These are phyloP conservation scores for Macrobrachium nipponense DNA, from an alignment of 1,140 invertebrate genomes.

Conservation along the genomic window DNA sequence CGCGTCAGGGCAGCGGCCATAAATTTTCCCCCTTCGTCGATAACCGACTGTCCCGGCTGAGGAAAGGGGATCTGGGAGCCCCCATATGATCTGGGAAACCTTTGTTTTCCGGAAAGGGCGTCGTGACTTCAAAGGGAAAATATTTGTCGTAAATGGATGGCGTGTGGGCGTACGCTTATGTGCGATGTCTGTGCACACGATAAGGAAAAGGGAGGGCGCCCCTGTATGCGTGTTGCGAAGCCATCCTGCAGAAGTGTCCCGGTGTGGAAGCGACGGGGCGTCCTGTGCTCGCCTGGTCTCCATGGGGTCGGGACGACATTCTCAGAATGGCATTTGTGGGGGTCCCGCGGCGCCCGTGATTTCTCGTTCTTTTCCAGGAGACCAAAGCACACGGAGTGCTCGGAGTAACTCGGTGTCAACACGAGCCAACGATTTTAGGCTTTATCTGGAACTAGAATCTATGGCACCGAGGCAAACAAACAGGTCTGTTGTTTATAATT, in stretches of 20 bases:
- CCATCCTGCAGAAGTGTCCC: constrained; percentile 37
- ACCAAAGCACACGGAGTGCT: neutral
- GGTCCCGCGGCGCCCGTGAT: constrained; percentile 15
- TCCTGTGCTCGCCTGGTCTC: neutral
- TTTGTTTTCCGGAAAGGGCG: too few species aligned
- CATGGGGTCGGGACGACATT: constrained; percentile 28
- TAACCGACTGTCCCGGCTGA: too few species aligned
- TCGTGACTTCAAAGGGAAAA: too few species aligned
- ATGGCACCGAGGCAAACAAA: neutral
- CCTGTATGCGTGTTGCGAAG: constrained; percentile 26
- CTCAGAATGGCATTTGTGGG: constrained; percentile 11
- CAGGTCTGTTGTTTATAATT: neutral
- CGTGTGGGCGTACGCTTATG: too few species aligned
- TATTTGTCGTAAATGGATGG: too few species aligned
- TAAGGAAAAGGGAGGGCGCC: constrained; percentile 1
- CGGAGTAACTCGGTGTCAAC: neutral
- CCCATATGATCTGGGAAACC: too few species aligned
- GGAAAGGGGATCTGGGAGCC: too few species aligned
- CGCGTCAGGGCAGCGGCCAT: too few species aligned
- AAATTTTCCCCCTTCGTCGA: too few species aligned
- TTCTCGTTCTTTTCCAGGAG: neutral
- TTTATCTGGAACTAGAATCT: too few species aligned
- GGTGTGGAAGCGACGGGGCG: constrained; percentile 24
- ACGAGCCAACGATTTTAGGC: neutral
- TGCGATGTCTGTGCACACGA: too few species aligned